These are phyloP conservation scores for Scaptomyza caliginosa DNA, from an alignment of 2,888 invertebrate genomes.

Conservation along the genomic window DNA sequence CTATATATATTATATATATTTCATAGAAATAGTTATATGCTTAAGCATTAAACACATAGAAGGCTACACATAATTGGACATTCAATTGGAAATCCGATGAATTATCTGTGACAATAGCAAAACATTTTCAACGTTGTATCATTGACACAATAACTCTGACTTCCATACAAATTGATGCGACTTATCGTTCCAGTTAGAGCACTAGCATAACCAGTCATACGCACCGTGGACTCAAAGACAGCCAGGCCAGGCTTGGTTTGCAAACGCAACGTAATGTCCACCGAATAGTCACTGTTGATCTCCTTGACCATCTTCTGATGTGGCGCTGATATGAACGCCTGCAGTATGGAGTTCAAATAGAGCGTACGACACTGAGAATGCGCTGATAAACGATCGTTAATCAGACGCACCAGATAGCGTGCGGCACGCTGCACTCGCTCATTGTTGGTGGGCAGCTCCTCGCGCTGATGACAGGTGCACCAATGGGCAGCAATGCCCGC, in stretches of 20 bases:
- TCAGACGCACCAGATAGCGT: conserved; percentile 86
- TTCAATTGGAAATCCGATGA: conserved; percentile 14
- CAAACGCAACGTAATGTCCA: conserved; percentile 84
- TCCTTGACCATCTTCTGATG: conserved; percentile 81
- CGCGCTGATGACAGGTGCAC: conserved; percentile 93
- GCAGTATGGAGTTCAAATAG: conserved; percentile 86
- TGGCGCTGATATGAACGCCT: conserved; percentile 87
- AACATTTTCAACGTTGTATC: conserved; percentile 91
- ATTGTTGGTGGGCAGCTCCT: conserved; percentile 86
- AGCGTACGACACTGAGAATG: conserved; percentile 88
- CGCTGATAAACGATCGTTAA: conserved; percentile 87
- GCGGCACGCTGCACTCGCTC: conserved; percentile 86
- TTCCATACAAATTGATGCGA: conserved; percentile 91
- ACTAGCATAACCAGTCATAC: conserved; percentile 82
- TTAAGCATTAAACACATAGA: conserved; percentile 34
- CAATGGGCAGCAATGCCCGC: conserved; percentile 93
- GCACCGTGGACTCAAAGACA: conserved; percentile 91
- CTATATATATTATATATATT: conserved; percentile 33
- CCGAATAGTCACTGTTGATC: conserved; percentile 78
- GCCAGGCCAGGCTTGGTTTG: conserved; percentile 85
- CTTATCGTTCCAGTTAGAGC: conserved; percentile 88
- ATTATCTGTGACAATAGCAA: conserved; percentile 88
- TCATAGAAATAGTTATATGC: conserved; percentile 65
- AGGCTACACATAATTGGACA: conserved; percentile 51
- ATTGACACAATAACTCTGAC: conserved; percentile 90